phyloP scores from a whole-genome alignment of 2,888 invertebrate species.

The Patella depressa region DNA sequence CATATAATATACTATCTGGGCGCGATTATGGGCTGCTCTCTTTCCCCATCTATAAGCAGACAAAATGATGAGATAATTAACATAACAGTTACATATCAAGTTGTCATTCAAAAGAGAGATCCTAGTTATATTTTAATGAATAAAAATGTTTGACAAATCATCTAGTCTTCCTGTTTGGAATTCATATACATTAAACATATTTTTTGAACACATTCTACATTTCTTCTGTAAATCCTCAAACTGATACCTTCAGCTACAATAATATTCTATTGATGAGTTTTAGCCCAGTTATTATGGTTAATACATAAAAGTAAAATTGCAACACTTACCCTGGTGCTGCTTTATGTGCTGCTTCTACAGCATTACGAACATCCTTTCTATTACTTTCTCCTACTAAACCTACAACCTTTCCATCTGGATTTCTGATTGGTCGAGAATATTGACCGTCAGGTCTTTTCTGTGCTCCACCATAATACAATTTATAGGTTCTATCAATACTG shows the following conservation, averaged over 20 bases:
- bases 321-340: constrained; percentile 70
- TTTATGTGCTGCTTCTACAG: constrained; percentile 73
- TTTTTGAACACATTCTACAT: neutral
- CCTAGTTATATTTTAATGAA: neutral
- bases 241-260: too few relatives aligned
- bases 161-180: neutral
- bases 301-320: too few relatives aligned
- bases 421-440: constrained; percentile 65
- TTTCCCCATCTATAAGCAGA: constrained; percentile 67
- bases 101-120: neutral
- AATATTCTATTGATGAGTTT: too few relatives aligned
- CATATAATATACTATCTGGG: constrained; percentile 72
- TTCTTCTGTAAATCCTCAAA: too few relatives aligned
- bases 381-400: constrained; percentile 70
- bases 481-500: constrained; percentile 72
- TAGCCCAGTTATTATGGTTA: too few relatives aligned
- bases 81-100: neutral
- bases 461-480: constrained; percentile 73
- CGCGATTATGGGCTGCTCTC: constrained; percentile 70
- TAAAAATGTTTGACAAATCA: neutral
- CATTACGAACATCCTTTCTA: constrained; percentile 73
- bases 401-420: constrained; percentile 59
- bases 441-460: constrained; percentile 73
- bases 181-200: neutral
- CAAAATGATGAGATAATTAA: neutral